Percentiles rank a stretch among this genome's conserved stretches.
These are phyloP conservation scores for Lerista edwardsae DNA, from an alignment of 2,797 vertebrate species.

Conservation along the genomic window DNA sequence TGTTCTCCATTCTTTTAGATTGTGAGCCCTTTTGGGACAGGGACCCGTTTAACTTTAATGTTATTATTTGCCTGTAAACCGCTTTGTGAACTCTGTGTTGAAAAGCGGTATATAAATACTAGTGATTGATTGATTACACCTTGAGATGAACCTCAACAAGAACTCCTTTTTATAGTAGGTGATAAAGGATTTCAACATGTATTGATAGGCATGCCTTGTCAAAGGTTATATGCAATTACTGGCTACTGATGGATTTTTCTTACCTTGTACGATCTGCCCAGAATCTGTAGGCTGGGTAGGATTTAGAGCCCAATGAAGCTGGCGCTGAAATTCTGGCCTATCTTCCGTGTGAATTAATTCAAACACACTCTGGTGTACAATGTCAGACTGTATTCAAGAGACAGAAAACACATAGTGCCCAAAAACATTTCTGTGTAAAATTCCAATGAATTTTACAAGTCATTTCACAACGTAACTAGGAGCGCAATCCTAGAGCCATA, in stretches of 20 bases:
- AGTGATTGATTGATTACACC: too few species aligned
- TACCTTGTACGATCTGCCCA: constrained; percentile 75
- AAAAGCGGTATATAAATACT: too few species aligned
- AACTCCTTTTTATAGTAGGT: not conserved
- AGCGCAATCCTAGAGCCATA: too few species aligned
- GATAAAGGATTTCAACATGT: not conserved
- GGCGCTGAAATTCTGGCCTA: constrained; percentile 83
- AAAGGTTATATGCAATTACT: not conserved
- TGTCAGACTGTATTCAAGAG: constrained; percentile 78
- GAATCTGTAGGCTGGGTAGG: constrained; percentile 72
- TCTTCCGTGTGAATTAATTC: constrained; percentile 88
- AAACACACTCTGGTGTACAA: constrained; percentile 88
- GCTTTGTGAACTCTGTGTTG: too few species aligned
- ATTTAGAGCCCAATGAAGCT: constrained; percentile 85
- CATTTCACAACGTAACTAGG: constrained; percentile 13
- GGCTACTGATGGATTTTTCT: constrained; percentile 48
- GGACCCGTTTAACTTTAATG: too few species aligned
- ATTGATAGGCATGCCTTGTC: not conserved
- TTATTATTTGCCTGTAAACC: too few species aligned
- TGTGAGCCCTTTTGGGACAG: too few species aligned
- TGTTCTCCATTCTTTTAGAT: too few species aligned
- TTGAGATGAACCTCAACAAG: too few species aligned
- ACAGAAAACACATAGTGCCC: constrained; percentile 12
- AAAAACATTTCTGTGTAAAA: not conserved
- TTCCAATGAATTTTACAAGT: not conserved